Evolutionary conservation across 1,140 invertebrate genomes (phyloP), one percentile per base, ranked within the genome.

Genomic region (Leptopilina clavipes): DNA sequence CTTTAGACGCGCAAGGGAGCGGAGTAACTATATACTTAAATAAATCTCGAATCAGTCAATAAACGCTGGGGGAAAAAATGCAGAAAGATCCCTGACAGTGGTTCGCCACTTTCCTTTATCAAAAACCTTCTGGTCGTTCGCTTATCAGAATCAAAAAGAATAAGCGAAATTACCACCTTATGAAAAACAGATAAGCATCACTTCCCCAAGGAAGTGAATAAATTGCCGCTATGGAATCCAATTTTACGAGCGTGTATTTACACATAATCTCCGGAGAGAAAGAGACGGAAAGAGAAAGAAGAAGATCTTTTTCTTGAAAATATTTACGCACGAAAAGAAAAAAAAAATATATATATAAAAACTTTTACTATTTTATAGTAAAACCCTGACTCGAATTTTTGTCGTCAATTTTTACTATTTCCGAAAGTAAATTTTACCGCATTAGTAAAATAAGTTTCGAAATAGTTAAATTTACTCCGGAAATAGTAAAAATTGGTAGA

Each of bases 171-270:
- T 22, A 37, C 56, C 22, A 65, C 56, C 56, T 65, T 65, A 3
- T 31, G 56, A 31, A 65, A 31, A 65, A n/a, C 12, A 31, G 56
- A 65, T 65, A 65, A 65, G 22, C 22, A 65, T 65, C 56, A 65
- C 56, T 65, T 65, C 56, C 56, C 11, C 14, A 31, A 65, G 56
- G 12, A 31, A 65, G 48, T 17, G 56, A 31, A 65, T 65, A 65
- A 31, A 65, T 65, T 65, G 19, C 56, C 22, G 11, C 56, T 25
- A 12, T 31, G 11, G 56, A 65, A 65, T 65, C 56, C 22, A 31
- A 31, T 31, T 31, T 25, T 65, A 11, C 14, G 25, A 7, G 56
- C 22, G 14, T 65, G 18, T 54, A 14, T 31, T 31, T 37, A 31
- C 14, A n/a, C 22, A 59, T 25, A 25, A 25, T 25, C 11, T 5